Percentiles rank a stretch among this genome's conserved stretches.
phyloP scores from a whole-genome alignment of 2,797 vertebrate species.

The Pagetopsis macropterus region DNA sequence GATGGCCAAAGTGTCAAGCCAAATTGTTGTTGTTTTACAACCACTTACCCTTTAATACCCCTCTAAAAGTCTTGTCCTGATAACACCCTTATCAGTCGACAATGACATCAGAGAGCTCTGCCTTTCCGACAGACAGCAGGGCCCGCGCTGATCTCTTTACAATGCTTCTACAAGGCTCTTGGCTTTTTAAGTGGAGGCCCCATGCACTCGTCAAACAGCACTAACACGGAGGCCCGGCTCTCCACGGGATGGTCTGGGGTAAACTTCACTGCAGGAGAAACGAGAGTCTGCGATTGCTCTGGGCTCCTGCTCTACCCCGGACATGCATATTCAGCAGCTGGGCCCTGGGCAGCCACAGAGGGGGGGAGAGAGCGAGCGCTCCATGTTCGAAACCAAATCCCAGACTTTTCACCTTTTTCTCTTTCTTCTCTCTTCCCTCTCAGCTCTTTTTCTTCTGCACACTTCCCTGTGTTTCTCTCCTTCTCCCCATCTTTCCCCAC shows the following conservation, averaged over 20 bases:
- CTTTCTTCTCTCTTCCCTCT: conserved; percentile 52
- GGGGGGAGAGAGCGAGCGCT: conserved; percentile 32
- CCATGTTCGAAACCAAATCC: conserved; percentile 64
- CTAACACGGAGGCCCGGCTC: conserved; percentile 50
- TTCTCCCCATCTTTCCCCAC: conserved; percentile 57
- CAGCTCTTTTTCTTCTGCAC: conserved; percentile 21
- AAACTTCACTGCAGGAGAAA: conserved; percentile 70
- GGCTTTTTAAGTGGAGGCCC: conserved; percentile 60
- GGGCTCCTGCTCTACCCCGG: conserved; percentile 58
- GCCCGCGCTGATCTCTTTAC: conserved; percentile 51
- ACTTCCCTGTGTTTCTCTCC: conserved; percentile 36
- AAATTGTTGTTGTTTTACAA: conserved; percentile 64
- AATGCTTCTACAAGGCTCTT: conserved; percentile 56
- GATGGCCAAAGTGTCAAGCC: conserved; percentile 47
- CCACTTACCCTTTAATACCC: conserved; percentile 56
- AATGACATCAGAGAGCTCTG: conserved; percentile 62
- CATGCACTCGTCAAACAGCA: conserved; percentile 58
- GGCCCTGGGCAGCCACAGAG: conserved; percentile 47
- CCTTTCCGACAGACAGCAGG: conserved; percentile 38
- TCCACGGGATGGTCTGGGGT: conserved; percentile 58
- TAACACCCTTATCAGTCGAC: conserved; percentile 64
- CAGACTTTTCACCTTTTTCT: conserved; percentile 69
- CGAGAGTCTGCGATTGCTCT: conserved; percentile 68
- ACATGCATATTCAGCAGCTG: conserved; percentile 78
- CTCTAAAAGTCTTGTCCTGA: conserved; percentile 65